These are phyloP conservation scores for Sebastes glaucus DNA, from an alignment of 2,797 vertebrate species.

Conservation along the genomic window DNA sequence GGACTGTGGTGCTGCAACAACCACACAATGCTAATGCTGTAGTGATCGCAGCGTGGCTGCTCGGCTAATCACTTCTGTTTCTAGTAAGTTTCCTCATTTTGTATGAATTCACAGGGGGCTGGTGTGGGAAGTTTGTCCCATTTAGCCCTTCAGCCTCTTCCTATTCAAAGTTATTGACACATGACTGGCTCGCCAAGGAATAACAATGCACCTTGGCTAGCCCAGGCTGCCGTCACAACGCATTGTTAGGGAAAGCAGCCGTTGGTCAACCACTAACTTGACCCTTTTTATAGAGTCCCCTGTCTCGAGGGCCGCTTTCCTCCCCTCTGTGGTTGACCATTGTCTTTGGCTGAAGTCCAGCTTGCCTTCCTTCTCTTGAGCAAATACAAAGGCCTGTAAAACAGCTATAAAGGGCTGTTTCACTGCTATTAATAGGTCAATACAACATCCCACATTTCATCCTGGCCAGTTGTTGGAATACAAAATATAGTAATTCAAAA, in stretches of 20 bases:
- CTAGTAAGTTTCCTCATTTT: slow-evolving; percentile 18
- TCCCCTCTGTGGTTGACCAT: slow-evolving; percentile 37
- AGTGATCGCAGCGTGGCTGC: not conserved
- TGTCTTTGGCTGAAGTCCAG: slow-evolving; percentile 39
- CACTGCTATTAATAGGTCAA: not conserved
- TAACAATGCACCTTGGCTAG: slow-evolving; percentile 46
- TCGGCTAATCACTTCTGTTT: slow-evolving; percentile 3
- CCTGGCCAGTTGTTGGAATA: not conserved
- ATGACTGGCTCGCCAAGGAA: slow-evolving; percentile 45
- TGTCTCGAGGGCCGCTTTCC: slow-evolving; percentile 27
- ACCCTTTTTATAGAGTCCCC: slow-evolving; percentile 42
- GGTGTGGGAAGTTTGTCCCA: slow-evolving; percentile 35
- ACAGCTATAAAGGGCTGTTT: not conserved
- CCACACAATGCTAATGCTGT: slow-evolving; percentile 8
- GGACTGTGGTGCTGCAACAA: slow-evolving; percentile 24
- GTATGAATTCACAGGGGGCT: not conserved
- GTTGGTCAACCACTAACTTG: slow-evolving; percentile 44
- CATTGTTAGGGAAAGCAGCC: slow-evolving; percentile 60
- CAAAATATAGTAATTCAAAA: not conserved
- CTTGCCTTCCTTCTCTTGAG: slow-evolving; percentile 3
- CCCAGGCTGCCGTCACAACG: not conserved
- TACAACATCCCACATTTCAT: not conserved
- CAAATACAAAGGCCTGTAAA: not conserved
- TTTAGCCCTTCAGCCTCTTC: slow-evolving; percentile 41
- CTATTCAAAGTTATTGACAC: slow-evolving; percentile 60